Conservation (phyloP, 2,888 invertebrate genomes). For the Xanthia icteritia region DNA sequence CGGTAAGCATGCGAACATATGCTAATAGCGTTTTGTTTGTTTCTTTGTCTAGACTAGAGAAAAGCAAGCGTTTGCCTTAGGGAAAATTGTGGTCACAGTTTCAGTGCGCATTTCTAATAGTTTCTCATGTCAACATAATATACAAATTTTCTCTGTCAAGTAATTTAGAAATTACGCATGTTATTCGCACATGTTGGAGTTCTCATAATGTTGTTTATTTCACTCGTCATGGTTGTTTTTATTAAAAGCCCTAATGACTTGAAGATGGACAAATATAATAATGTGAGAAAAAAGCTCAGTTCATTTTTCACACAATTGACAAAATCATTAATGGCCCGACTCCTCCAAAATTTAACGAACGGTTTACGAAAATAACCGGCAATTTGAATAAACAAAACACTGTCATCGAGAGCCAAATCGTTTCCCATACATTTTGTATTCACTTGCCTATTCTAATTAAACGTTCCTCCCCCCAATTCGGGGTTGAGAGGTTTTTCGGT, state of each 20-base stretch:
- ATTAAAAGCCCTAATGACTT: neutral
- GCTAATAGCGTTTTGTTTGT: conserved; percentile 67
- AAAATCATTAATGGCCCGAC: neutral
- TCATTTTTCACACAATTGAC: conserved; percentile 6
- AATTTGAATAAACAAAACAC: conserved; percentile 59
- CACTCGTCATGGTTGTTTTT: neutral
- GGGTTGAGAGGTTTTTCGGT: conserved; percentile 80
- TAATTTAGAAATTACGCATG: conserved; percentile 3
- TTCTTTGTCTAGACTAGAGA: conserved; percentile 54
- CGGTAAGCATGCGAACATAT: conserved; percentile 62
- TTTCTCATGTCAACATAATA: conserved; percentile 2
- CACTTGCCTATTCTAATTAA: conserved; percentile 87
- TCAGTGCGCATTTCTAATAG: conserved; percentile 12
- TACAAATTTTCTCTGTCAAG: neutral
- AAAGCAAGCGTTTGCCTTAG: conserved; percentile 46
- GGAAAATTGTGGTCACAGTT: conserved; percentile 40
- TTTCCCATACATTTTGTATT: conserved; percentile 84
- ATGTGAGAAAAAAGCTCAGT: conserved; percentile 12
- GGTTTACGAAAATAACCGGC: conserved; percentile 37
- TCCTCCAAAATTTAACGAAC: conserved; percentile 45
- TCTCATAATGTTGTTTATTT: neutral
- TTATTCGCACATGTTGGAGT: conserved; percentile 26
- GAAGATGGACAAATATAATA: neutral
- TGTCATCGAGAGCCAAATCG: conserved; percentile 74
- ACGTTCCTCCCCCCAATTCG: conserved; percentile 78